A percentile compares a stretch with the other conserved stretches of the same genome.
Evolutionary conservation across 2,888 invertebrate species (phyloP).

Genomic region (Camptogramma bilineatum): DNA sequence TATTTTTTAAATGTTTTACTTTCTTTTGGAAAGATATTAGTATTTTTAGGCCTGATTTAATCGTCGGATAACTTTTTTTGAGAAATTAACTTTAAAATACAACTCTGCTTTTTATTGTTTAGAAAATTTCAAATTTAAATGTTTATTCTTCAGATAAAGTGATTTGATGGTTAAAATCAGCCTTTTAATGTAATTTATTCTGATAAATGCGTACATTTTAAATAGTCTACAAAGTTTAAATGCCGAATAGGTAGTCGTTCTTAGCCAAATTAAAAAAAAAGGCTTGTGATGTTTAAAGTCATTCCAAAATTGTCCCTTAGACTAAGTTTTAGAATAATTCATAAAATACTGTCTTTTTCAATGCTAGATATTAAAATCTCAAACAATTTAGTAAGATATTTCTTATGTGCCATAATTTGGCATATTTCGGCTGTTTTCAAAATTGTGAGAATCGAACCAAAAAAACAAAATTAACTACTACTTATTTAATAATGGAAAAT

Average conservation of each 20-base stretch:
- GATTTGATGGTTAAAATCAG: not conserved
- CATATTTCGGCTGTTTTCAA: slow-evolving; percentile 36
- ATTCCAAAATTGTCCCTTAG: slow-evolving; percentile 73
- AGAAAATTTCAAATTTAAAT: no score
- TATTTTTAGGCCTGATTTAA: slow-evolving; percentile 27
- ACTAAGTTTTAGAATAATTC: slow-evolving; percentile 41
- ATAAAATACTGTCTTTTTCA: slow-evolving; percentile 19
- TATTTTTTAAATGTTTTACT: slow-evolving; percentile 45
- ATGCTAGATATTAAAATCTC: slow-evolving; percentile 12
- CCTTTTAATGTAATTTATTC: slow-evolving; percentile 34
- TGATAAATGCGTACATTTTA: slow-evolving; percentile 16
- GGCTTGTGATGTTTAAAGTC: slow-evolving; percentile 77
- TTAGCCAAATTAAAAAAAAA: slow-evolving; percentile 47
- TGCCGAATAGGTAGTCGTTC: slow-evolving; percentile 3
- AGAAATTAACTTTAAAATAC: not conserved
- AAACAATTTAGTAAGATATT: no score
- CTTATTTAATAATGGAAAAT: not conserved
- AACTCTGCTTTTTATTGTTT: not conserved
- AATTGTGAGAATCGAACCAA: slow-evolving; percentile 39
- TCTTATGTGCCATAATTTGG: slow-evolving; percentile 35
- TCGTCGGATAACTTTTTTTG: not conserved
- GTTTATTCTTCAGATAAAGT: not conserved
- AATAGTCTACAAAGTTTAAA: not conserved
- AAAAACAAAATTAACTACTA: slow-evolving; percentile 34
- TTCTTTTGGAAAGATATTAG: slow-evolving; percentile 55